These are phyloP conservation scores for Dascillus cervinus DNA, from an alignment of 2,888 invertebrate genomes.

Conservation along the genomic window DNA sequence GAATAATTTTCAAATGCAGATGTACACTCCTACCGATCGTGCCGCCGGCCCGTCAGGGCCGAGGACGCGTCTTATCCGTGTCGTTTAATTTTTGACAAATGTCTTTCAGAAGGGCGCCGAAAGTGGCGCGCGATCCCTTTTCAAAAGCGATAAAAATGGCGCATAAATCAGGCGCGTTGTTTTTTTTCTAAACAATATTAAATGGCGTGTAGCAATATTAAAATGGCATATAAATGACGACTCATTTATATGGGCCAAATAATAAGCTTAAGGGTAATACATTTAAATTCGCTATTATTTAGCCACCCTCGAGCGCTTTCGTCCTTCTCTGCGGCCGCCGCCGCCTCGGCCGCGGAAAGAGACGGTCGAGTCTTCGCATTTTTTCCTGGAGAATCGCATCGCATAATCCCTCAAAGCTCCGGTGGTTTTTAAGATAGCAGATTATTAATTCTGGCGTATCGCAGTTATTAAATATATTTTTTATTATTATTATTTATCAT, in stretches of 20 bases:
- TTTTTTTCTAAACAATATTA: conserved; percentile 16
- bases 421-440: conserved; percentile 12
- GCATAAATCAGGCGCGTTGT: no score
- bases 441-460: conserved; percentile 11
- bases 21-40: no score
- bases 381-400: conserved; percentile 11
- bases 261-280: conserved; percentile 16
- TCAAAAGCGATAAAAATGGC: neutral
- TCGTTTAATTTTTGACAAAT: conserved; percentile 22
- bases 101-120: no score
- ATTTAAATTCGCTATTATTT: conserved; percentile 14
- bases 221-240: conserved; percentile 17
- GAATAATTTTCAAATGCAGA: no score
- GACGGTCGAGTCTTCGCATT: conserved; percentile 4
- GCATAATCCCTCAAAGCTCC: conserved; percentile 11
- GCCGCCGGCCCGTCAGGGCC: no score
- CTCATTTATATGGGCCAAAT: conserved; percentile 17
- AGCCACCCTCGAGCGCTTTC: conserved; percentile 7
- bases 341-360: conserved; percentile 1
- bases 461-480: conserved; percentile 14
- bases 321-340: conserved; percentile 5
- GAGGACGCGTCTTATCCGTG: no score
- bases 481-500: no score
- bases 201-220: conserved; percentile 19
- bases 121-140: neutral